Conservation (phyloP, 2,797 vertebrate species). For the Neopelma chrysocephalum region DNA sequence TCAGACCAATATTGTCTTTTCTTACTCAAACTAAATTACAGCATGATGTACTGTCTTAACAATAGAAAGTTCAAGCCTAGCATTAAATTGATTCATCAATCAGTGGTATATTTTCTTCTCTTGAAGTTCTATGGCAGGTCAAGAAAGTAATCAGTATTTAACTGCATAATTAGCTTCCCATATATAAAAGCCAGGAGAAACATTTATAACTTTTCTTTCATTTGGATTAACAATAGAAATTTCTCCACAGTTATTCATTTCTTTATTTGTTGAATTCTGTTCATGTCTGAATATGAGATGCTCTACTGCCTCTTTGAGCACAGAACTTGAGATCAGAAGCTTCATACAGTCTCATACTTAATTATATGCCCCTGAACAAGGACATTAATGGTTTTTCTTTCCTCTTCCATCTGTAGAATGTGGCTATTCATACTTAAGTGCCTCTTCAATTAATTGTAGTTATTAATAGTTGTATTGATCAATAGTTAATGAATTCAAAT, state of each 20-base stretch:
- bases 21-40: background rate
- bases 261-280: background rate
- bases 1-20: background rate
- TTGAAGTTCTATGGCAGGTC: background rate
- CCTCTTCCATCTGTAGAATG: constrained; percentile 1
- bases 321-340: background rate
- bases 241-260: background rate
- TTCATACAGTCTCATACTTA: background rate
- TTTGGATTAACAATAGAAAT: background rate
- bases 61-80: background rate
- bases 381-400: background rate
- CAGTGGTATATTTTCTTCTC: background rate
- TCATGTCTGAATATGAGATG: background rate
- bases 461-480: constrained; percentile 49
- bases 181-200: constrained; percentile 9
- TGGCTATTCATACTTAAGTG: constrained; percentile 18
- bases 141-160: background rate
- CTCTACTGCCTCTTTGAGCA: background rate
- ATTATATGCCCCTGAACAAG: constrained; percentile 19
- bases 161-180: background rate
- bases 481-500: constrained; percentile 44
- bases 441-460: constrained; percentile 36
- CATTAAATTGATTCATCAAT: constrained; percentile 5
- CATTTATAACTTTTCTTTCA: background rate
- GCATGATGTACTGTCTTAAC: background rate